Conservation (phyloP, 2,797 vertebrate genomes). For the Synaphobranchus kaupii region DNA sequence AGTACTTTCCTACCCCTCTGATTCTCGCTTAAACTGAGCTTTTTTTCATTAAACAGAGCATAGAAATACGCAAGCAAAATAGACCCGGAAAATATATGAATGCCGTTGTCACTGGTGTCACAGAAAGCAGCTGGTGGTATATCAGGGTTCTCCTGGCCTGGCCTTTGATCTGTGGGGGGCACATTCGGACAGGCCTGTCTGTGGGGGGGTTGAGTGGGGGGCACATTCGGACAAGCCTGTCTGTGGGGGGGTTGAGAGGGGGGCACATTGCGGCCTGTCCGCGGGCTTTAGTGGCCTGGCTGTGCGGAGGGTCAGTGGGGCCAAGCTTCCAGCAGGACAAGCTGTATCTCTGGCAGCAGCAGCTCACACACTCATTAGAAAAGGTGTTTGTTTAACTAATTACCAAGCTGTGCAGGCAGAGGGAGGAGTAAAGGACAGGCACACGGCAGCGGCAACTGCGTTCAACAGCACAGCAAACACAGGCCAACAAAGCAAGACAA, state of each 20-base stretch:
- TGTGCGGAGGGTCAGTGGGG: constrained; percentile 90
- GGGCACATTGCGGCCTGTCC: constrained; percentile 81
- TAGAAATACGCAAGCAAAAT: background rate
- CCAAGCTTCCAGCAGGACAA: constrained; percentile 85
- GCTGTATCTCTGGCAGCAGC: constrained; percentile 68
- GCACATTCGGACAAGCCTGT: constrained; percentile 70
- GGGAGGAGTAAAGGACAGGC: constrained; percentile 66
- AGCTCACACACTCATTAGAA: constrained; percentile 81
- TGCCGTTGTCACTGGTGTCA: constrained; percentile 84
- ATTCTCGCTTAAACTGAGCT: background rate
- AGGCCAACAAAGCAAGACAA: constrained; percentile 80
- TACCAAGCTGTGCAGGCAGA: constrained; percentile 91
- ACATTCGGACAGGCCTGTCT: constrained; percentile 81
- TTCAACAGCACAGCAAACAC: constrained; percentile 99
- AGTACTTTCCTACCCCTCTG: background rate
- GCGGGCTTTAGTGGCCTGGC: constrained; percentile 80
- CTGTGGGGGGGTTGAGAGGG: constrained; percentile 37
- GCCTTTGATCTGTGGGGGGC: constrained; percentile 88
- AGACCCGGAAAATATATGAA: background rate
- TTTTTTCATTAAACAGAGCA: background rate
- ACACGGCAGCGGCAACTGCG: constrained; percentile 77
- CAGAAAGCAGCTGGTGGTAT: constrained; percentile 94
- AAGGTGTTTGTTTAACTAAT: constrained; percentile 98
- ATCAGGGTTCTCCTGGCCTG: constrained; percentile 80
- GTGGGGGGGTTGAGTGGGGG: constrained; percentile 41